Conservation (phyloP, 2,113 vertebrate species). For the Thunnus maccoyii region DNA sequence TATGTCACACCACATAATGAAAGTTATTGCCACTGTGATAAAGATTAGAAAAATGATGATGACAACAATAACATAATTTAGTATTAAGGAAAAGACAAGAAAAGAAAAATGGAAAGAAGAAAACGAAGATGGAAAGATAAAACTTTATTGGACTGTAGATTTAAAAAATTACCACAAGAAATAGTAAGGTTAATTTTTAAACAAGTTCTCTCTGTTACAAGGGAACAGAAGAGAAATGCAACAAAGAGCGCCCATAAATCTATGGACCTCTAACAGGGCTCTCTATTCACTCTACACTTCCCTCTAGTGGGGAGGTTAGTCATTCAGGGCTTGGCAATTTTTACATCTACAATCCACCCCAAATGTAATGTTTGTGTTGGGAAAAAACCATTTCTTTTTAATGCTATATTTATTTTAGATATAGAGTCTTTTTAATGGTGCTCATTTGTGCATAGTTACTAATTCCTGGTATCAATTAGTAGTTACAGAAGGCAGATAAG, state of each 20-base stretch:
- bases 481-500: not conserved
- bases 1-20: no score
- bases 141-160: no score
- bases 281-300: conserved; percentile 33
- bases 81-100: no score
- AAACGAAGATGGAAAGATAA: no score
- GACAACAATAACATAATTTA: no score
- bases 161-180: no score
- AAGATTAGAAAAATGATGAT: no score
- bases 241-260: not conserved
- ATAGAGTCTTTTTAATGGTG: not conserved
- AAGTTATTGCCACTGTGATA: no score
- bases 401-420: not conserved
- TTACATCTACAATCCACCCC: not conserved
- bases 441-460: not conserved
- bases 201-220: no score
- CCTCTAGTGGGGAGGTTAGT: conserved; percentile 50
- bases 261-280: conserved; percentile 2
- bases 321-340: not conserved
- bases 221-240: no score
- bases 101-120: no score
- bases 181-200: no score
- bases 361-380: not conserved
- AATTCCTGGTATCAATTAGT: not conserved
- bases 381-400: not conserved